Conservation (phyloP, 2,113 vertebrate genomes). For the Phyllopteryx taeniolatus region DNA sequence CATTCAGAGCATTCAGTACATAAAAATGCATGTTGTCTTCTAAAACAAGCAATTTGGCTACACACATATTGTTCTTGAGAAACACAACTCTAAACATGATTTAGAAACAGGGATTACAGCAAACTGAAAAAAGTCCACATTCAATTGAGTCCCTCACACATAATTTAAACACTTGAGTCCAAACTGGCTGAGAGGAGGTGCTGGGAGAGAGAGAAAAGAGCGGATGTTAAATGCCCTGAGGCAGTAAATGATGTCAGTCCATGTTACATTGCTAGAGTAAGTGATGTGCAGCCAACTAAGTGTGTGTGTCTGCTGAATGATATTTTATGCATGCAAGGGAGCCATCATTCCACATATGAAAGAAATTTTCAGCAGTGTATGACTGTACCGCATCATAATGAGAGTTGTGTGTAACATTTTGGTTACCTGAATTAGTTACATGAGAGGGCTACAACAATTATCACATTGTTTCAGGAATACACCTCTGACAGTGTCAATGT, state of each 20-base stretch:
- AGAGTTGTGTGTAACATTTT: neutral
- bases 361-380: neutral
- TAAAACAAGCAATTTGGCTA: neutral
- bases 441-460: neutral
- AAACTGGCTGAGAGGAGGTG: constrained; percentile 27
- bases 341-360: neutral
- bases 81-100: neutral
- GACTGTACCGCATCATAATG: neutral
- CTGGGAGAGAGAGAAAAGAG: constrained; percentile 24
- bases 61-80: neutral
- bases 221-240: constrained; percentile 40
- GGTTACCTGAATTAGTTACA: neutral
- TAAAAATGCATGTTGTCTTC: neutral
- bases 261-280: neutral
- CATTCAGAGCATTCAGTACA: neutral
- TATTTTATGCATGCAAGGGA: neutral
- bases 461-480: neutral
- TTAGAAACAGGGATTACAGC: constrained; percentile 5
- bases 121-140: constrained; percentile 6
- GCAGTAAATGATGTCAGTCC: constrained; percentile 40
- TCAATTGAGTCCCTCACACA: constrained; percentile 12
- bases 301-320: constrained; percentile 1
- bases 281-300: neutral
- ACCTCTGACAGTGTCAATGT: neutral
- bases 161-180: constrained; percentile 28